Percentiles rank a stretch among this genome's conserved stretches.
These are phyloP conservation scores for Sminthurides aquaticus DNA, from an alignment of 2,888 invertebrate genomes.

Conservation along the genomic window DNA sequence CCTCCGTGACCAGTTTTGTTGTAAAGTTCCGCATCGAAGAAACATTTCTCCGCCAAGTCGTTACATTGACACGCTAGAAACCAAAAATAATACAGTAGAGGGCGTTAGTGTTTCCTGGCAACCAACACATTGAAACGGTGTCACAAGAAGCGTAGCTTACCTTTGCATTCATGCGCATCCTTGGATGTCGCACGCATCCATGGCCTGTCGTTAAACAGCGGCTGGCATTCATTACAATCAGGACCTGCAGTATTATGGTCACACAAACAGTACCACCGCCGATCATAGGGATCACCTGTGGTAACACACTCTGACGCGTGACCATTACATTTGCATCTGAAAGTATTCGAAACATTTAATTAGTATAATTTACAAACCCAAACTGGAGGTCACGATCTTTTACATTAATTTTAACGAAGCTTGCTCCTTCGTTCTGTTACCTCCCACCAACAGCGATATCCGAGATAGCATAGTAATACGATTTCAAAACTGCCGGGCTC, in stretches of 20 bases:
- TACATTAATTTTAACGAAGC: not conserved
- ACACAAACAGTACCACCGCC: constrained; percentile 63
- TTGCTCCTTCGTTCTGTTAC: too few species aligned
- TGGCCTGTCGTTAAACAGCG: constrained; percentile 92
- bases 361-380: not conserved
- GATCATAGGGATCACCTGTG: constrained; percentile 47
- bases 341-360: too few species aligned
- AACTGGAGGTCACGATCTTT: not conserved
- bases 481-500: constrained; percentile 79
- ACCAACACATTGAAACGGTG: too few species aligned
- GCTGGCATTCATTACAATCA: constrained; percentile 85
- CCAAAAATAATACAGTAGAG: constrained; percentile 9
- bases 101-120: too few species aligned
- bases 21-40: constrained; percentile 88
- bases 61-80: constrained; percentile 89
- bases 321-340: constrained; percentile 94
- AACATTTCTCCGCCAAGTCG: constrained; percentile 87
- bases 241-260: constrained; percentile 93
- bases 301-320: constrained; percentile 85
- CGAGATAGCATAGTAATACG: constrained; percentile 87
- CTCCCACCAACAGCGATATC: constrained; percentile 60
- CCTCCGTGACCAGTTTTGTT: constrained; percentile 90
- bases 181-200: constrained; percentile 86
- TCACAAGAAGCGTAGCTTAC: too few species aligned
- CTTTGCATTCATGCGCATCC: constrained; percentile 87